phyloP scores from a whole-genome alignment of 2,797 vertebrate species.

The Sebastes matsubarae region DNA sequence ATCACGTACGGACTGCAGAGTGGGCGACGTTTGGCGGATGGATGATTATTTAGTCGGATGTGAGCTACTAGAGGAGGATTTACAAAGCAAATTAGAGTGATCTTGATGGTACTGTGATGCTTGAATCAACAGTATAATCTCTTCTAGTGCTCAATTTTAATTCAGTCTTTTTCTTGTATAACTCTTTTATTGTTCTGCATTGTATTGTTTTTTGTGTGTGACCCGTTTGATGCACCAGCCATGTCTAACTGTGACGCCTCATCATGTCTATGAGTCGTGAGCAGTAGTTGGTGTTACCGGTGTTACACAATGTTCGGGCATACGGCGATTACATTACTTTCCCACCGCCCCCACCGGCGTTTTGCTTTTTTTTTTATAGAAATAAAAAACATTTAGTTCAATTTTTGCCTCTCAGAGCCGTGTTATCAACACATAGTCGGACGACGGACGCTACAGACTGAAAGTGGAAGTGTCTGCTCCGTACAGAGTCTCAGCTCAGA shows the following conservation, averaged over 20 bases:
- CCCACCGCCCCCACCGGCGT: accelerated
- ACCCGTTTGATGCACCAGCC: not conserved
- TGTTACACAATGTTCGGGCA: no score
- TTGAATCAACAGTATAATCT: not conserved
- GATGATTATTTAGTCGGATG: constrained; percentile 5
- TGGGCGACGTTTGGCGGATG: not conserved
- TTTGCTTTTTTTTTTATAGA: no score
- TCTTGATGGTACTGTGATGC: not conserved
- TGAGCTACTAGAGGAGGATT: not conserved
- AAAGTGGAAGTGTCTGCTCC: no score
- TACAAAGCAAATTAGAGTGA: not conserved
- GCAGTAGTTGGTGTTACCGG: no score
- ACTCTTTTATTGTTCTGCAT: not conserved
- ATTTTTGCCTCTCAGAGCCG: no score
- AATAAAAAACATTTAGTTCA: no score
- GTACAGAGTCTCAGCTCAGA: no score
- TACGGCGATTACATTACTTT: no score
- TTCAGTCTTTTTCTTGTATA: not conserved
- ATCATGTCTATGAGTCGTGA: no score
- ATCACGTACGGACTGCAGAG: not conserved
- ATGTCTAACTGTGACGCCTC: no score
- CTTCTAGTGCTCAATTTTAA: not conserved
- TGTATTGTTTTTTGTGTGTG: not conserved
- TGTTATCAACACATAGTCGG: no score
- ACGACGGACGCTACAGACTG: no score